phyloP scores from a whole-genome alignment of 2,113 vertebrate genomes.

The Balaeniceps rex region DNA sequence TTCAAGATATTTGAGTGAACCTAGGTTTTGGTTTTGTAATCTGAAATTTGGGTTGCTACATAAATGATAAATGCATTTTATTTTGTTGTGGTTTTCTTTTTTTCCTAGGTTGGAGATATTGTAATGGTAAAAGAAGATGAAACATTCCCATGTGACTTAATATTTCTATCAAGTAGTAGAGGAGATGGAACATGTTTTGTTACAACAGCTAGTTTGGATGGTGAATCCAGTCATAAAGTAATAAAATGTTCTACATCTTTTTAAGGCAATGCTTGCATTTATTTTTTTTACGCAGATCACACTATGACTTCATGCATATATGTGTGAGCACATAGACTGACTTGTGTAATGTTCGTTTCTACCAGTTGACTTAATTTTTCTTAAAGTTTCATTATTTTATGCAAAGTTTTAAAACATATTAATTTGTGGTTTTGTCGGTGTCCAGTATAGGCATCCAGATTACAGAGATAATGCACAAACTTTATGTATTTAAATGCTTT shows the following conservation, averaged over 20 bases:
- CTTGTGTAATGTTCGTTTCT: background rate
- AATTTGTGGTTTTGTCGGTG: background rate
- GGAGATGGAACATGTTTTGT: conserved; percentile 93
- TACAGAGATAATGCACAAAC: background rate
- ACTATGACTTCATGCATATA: background rate
- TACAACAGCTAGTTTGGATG: conserved; percentile 95
- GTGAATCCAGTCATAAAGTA: conserved; percentile 97
- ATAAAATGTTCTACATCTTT: background rate
- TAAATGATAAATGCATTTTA: background rate
- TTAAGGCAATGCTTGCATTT: background rate
- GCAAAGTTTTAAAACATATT: background rate
- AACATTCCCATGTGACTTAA: conserved; percentile 93
- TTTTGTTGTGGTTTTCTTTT: background rate
- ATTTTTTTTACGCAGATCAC: background rate
- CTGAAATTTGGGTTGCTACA: background rate
- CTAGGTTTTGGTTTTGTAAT: background rate
- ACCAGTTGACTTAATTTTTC: background rate
- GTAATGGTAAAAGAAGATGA: conserved; percentile 93
- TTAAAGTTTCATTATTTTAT: background rate
- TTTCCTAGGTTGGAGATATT: conserved; percentile 90
- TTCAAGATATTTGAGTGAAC: background rate
- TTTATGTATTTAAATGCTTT: background rate
- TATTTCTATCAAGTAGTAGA: conserved; percentile 90
- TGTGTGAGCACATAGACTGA: background rate
- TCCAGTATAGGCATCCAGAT: background rate